Conservation (phyloP, 2,888 invertebrate species). For the Drosophila subsilvestris region DNA sequence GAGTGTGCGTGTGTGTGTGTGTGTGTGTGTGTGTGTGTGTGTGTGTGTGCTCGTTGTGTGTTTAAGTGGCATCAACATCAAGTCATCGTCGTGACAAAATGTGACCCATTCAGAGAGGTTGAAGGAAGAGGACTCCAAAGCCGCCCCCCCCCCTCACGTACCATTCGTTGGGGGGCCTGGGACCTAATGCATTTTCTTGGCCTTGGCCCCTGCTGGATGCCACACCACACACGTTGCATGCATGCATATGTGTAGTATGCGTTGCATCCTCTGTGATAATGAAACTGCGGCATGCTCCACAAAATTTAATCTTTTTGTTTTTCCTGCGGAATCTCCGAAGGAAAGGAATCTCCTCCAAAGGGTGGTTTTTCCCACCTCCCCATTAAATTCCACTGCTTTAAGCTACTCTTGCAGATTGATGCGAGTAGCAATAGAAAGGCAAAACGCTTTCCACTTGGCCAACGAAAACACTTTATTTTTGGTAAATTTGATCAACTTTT, state of each 20-base stretch:
- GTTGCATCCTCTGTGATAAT: constrained; percentile 12
- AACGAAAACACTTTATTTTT: constrained; percentile 32
- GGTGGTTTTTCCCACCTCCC: neutral
- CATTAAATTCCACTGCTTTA: constrained; percentile 30
- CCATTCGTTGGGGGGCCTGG: neutral
- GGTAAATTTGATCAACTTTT: constrained; percentile 30
- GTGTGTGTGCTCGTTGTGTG: constrained; percentile 5
- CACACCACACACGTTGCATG: constrained; percentile 16
- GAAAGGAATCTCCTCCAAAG: neutral
- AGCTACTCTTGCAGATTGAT: constrained; percentile 14
- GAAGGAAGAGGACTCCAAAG: neutral
- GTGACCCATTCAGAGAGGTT: constrained; percentile 12
- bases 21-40: constrained; percentile 5
- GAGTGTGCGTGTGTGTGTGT: neutral
- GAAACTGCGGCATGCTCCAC: neutral
- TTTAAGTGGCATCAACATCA: constrained; percentile 47
- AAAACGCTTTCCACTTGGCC: constrained; percentile 36
- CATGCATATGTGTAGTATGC: constrained; percentile 3
- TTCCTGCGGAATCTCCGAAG: constrained; percentile 7
- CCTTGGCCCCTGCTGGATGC: constrained; percentile 24
- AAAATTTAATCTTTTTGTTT: constrained; percentile 31
- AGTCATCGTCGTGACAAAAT: constrained; percentile 23
- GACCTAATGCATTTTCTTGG: constrained; percentile 4
- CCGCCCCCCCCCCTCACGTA: too few species aligned
- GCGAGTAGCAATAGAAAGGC: neutral